Evolutionary conservation across 2,113 vertebrate species (phyloP).

Genomic region (Chiloscyllium plagiosum): DNA sequence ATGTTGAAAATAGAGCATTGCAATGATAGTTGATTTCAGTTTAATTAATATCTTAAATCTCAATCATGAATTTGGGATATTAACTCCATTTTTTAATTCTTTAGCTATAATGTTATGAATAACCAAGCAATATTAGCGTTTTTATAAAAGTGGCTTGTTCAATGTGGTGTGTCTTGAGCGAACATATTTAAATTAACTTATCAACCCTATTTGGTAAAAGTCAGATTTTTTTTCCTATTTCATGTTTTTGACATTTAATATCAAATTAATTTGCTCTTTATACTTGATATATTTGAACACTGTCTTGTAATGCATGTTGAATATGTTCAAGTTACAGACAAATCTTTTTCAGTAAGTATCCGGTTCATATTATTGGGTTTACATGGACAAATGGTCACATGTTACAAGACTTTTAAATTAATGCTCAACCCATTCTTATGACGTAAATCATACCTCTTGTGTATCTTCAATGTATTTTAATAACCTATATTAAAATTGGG

Average conservation of each 20-base stretch:
- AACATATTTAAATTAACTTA: not conserved
- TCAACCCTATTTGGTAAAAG: not conserved
- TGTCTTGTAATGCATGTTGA: not conserved
- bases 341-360: not conserved
- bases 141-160: not conserved
- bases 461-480: not conserved
- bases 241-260: not conserved
- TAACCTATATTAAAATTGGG: not conserved
- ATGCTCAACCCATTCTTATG: not conserved
- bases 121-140: not conserved
- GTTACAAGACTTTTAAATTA: not conserved
- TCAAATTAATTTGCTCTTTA: not conserved
- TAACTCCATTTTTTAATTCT: not conserved
- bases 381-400: not conserved
- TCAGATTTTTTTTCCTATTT: not conserved
- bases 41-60: not conserved
- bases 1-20: not conserved
- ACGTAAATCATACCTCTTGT: not conserved
- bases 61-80: not conserved
- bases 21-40: not conserved
- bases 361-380: not conserved
- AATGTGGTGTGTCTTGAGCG: not conserved
- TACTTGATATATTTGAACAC: not conserved
- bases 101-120: not conserved
- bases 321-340: not conserved